Evolutionary conservation across 2,888 invertebrate species (phyloP), one percentile per base, ranked within the genome.

Genomic region (Clistopyga incitator): DNA sequence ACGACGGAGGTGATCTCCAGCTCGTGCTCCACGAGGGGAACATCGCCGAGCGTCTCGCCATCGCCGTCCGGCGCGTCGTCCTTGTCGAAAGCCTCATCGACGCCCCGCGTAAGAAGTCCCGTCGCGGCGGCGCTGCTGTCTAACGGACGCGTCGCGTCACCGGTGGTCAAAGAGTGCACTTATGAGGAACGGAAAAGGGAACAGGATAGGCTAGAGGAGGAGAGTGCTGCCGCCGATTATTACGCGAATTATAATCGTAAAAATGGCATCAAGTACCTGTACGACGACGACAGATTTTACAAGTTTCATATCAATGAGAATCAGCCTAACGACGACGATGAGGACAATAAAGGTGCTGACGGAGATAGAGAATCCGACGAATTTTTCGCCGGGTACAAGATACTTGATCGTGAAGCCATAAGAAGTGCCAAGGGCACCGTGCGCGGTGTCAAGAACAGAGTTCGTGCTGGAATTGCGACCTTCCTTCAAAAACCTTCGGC

Each of bases 381-480:
- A 91, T 96, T 95, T 87, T 97, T 97, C 91, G 97, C 97, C 11
- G 97, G 97, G 11, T 96, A 96, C 87, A 96, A 96, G 94, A 97
- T 97, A 94, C 92, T 94, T 79, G 94, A 95, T 82, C 95, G 96
- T 54, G 96, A 97, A 75, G 97, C 98, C 77, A 98, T 99, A 91
- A 95, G 97, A 87, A 98, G 98, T 94, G 96, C 97, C 76, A 97
- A 97, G 92, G 98, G 98, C 67, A 98, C 98, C 13, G 97, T 99
- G 87, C 96, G 98, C 65, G 98, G 98, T 83, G 98, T 98, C 85
- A 98, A 97, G 94, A 98, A 99, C 94, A 95, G 98, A 88, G 98
- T 99, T 79, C 95, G 98, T 87, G 98, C 98, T 86, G 98, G 98
- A 85, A 98, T 99, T 90, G 98, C 98, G 67, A 98, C 98, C n/a